Conservation (phyloP, 2,113 vertebrate genomes). For the Apteryx mantelli region DNA sequence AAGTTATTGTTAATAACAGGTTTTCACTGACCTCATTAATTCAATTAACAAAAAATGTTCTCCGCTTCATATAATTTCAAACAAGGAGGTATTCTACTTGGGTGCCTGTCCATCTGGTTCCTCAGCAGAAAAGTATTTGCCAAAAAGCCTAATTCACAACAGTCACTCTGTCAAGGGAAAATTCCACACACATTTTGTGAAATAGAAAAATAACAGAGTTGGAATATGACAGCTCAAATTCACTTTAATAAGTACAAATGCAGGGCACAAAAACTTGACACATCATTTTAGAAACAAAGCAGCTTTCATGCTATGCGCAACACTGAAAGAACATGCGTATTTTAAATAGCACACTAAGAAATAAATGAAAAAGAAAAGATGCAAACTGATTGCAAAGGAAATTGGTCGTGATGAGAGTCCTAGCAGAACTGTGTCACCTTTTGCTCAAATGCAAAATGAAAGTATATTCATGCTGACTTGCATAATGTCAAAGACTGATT, state of each 20-base stretch:
- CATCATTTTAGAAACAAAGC: not conserved
- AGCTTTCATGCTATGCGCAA: rapidly evolving
- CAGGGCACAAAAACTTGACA: not conserved
- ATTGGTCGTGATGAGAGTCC: not conserved
- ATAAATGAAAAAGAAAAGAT: not conserved
- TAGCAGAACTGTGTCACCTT: not conserved
- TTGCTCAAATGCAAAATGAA: not conserved
- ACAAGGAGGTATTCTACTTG: not conserved
- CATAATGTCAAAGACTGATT: not conserved
- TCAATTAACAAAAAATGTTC: not conserved
- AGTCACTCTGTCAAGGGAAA: not conserved
- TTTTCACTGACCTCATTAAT: not conserved
- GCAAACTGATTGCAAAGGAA: not conserved
- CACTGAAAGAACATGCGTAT: rapidly evolving
- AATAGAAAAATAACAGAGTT: not conserved
- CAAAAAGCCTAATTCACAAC: not conserved
- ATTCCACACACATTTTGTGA: not conserved
- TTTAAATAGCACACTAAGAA: not conserved
- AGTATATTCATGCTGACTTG: not conserved
- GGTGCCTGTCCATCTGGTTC: not conserved
- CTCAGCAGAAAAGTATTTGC: not conserved
- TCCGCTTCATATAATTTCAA: not conserved
- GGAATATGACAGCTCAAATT: not conserved
- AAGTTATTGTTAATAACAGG: not conserved
- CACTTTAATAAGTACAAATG: not conserved